These are phyloP conservation scores for Donacobius atricapilla DNA, from an alignment of 2,113 vertebrate genomes.

Conservation along the genomic window DNA sequence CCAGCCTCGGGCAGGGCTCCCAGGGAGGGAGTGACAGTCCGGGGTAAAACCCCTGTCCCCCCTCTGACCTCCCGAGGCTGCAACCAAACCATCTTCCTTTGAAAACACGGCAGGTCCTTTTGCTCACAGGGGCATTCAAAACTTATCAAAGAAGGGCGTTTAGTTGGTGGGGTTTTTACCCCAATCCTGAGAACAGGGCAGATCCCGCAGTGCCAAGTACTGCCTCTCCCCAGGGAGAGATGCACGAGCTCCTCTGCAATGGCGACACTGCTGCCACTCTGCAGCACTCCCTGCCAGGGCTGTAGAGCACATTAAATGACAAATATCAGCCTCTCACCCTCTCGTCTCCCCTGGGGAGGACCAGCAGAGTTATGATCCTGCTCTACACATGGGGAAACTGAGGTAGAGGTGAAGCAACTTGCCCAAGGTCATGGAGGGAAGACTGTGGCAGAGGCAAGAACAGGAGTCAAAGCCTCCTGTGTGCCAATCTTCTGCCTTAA, in stretches of 20 bases:
- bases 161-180: slow-evolving; percentile 5
- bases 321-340: background rate
- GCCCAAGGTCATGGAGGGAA: background rate
- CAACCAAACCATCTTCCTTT: slow-evolving; percentile 57
- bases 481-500: background rate
- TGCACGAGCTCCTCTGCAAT: background rate
- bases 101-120: slow-evolving; percentile 53
- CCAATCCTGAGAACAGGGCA: slow-evolving; percentile 66
- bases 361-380: background rate
- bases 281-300: background rate
- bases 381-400: background rate
- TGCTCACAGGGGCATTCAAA: slow-evolving; percentile 55
- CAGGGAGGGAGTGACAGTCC: background rate
- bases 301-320: accelerated
- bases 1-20: background rate
- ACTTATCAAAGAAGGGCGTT: background rate
- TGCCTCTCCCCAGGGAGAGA: background rate
- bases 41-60: background rate
- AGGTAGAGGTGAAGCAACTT: background rate
- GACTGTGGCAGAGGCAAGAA: background rate
- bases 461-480: background rate
- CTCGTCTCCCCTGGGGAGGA: background rate
- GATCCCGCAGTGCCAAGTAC: background rate
- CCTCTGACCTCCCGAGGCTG: background rate
- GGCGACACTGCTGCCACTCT: background rate